Conservation (phyloP, 1,140 invertebrate species). For the Apis florea region DNA sequence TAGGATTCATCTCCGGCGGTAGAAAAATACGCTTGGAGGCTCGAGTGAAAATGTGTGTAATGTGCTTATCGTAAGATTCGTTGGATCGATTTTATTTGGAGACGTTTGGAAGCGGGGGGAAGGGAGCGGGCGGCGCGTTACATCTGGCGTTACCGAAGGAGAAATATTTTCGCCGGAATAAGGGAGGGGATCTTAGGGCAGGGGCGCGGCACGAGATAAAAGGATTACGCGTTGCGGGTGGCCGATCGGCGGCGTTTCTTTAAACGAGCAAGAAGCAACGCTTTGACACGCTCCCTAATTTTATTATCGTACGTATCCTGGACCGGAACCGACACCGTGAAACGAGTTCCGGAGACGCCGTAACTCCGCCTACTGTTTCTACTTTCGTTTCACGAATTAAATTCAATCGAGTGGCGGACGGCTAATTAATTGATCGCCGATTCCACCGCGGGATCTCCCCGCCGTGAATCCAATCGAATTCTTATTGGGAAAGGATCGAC, state of each 20-base stretch:
- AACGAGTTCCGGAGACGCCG: neutral
- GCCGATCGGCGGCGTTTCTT: conserved; percentile 54
- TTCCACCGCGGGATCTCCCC: too few species aligned
- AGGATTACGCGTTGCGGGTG: conserved; percentile 58
- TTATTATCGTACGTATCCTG: conserved; percentile 38
- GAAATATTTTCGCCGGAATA: conserved; percentile 54
- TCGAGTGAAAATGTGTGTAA: too few species aligned
- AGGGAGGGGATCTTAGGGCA: conserved; percentile 35
- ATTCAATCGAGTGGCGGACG: too few species aligned
- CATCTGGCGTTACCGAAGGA: conserved; percentile 59
- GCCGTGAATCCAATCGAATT: too few species aligned
- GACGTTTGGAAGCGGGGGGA: too few species aligned
- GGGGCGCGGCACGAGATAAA: conserved; percentile 60
- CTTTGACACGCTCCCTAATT: conserved; percentile 52
- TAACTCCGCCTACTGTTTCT: neutral
- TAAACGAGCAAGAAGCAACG: conserved; percentile 19
- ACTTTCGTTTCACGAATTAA: neutral
- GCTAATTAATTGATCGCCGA: too few species aligned
- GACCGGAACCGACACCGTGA: neutral
- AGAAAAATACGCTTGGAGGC: too few species aligned
- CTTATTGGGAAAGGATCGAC: too few species aligned
- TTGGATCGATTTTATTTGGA: neutral
- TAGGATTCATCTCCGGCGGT: too few species aligned
- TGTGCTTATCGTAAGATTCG: neutral
- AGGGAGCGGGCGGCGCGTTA: conserved; percentile 48